Evolutionary conservation across 2,888 invertebrate genomes (phyloP).

Genomic region (Ligdia adustata): DNA sequence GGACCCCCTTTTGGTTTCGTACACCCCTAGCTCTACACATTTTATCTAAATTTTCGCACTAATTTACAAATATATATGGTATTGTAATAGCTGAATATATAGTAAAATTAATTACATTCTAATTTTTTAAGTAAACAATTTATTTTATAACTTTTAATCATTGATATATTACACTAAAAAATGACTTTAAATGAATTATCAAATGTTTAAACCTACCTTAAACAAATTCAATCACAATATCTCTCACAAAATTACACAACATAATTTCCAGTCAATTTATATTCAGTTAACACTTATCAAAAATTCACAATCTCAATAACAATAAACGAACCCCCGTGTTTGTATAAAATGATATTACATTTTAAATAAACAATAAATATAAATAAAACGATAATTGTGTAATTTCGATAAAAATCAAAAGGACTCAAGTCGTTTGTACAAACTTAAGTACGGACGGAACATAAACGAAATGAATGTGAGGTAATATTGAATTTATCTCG

Average conservation of each 20-base stretch:
- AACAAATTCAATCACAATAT: constrained; percentile 15
- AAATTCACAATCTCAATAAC: constrained; percentile 17
- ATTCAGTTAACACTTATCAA: constrained; percentile 16
- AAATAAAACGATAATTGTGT: constrained; percentile 13
- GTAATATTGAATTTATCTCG: too few species aligned
- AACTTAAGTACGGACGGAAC: constrained; percentile 8
- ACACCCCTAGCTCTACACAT: too few species aligned
- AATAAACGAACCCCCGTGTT: constrained; percentile 17
- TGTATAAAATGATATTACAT: constrained; percentile 35
- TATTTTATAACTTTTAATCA: too few species aligned
- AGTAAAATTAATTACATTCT: too few species aligned
- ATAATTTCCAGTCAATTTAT: constrained; percentile 5
- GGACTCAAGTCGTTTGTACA: constrained; percentile 6
- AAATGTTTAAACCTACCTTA: too few species aligned
- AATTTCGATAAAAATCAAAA: constrained; percentile 18
- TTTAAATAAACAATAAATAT: constrained; percentile 34
- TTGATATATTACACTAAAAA: too few species aligned
- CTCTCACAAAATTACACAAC: constrained; percentile 4
- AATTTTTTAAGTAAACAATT: too few species aligned
- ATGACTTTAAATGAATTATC: too few species aligned
- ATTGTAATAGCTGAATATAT: too few species aligned
- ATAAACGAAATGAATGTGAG: not conserved
- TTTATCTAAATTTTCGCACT: too few species aligned
- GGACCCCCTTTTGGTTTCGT: too few species aligned
- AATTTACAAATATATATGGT: too few species aligned